phyloP scores from a whole-genome alignment of 2,888 invertebrate species.

The Norana najaformis region DNA sequence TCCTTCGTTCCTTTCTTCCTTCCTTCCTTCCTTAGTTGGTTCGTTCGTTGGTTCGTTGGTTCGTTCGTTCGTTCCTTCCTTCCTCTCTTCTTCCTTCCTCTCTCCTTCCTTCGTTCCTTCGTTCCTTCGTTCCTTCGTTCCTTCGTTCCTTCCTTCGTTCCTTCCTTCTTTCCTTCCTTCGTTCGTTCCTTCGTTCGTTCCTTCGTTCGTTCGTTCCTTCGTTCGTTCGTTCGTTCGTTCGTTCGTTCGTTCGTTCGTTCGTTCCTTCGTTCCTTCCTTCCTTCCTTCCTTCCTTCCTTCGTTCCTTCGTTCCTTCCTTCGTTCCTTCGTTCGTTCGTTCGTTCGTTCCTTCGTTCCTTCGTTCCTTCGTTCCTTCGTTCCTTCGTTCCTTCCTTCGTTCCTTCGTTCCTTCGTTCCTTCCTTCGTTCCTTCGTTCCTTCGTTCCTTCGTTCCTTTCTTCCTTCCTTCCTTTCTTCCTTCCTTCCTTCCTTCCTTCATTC shows the following conservation, averaged over 20 bases:
- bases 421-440: not conserved
- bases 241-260: too few relatives aligned
- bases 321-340: too few relatives aligned
- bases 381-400: not conserved
- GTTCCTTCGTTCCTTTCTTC: not conserved
- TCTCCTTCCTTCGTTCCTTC: not conserved
- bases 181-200: not conserved
- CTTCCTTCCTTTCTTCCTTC: not conserved
- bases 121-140: not conserved
- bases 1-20: not conserved
- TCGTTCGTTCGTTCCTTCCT: too few relatives aligned
- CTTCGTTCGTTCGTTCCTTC: too few relatives aligned
- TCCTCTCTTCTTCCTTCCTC: not conserved
- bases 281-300: too few relatives aligned
- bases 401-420: not conserved
- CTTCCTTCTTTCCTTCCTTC: not conserved
- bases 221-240: too few relatives aligned
- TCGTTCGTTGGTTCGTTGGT: not conserved
- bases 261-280: too few relatives aligned
- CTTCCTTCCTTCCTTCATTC: not conserved
- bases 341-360: too few relatives aligned
- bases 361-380: too few relatives aligned
- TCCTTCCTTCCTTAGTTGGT: not conserved
- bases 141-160: not conserved
- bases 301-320: too few relatives aligned